These are phyloP conservation scores for Esox lucius DNA, from an alignment of 2,797 vertebrate species.

Conservation along the genomic window DNA sequence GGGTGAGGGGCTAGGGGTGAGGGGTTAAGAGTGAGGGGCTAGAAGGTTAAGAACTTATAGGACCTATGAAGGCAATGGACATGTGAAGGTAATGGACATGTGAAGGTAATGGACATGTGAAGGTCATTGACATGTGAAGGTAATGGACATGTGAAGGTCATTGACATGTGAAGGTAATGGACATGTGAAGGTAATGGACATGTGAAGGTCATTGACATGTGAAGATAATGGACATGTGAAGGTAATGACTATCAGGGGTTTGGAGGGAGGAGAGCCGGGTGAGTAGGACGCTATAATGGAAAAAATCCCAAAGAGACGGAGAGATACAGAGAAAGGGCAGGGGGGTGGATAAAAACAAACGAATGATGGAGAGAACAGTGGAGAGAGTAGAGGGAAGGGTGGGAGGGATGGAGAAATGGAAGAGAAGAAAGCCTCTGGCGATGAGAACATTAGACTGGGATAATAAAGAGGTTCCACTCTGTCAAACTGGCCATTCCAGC, in stretches of 20 bases:
- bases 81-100: too few species aligned
- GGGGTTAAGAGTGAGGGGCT: too few species aligned
- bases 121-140: too few species aligned
- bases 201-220: too few species aligned
- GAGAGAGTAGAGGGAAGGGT: not conserved
- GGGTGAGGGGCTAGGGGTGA: conserved; percentile 19
- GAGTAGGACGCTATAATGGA: not conserved
- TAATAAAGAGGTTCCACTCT: conserved; percentile 84
- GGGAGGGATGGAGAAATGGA: conserved; percentile 11
- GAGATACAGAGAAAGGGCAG: conserved; percentile 8
- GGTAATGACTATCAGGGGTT: conserved; percentile 50
- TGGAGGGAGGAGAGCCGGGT: conserved; percentile 51
- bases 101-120: too few species aligned
- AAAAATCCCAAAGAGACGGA: conserved; percentile 20
- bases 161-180: too few species aligned
- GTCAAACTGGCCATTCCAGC: conserved; percentile 79
- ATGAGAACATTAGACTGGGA: conserved; percentile 79
- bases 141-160: too few species aligned
- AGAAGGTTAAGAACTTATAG: too few species aligned
- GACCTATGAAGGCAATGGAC: too few species aligned
- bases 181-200: too few species aligned
- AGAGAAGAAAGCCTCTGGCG: conserved; percentile 63
- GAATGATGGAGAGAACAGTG: conserved; percentile 3
- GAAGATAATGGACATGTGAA: conserved; percentile 11
- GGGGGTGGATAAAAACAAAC: not conserved